Evolutionary conservation across 2,113 vertebrate genomes (phyloP), one percentile per base, ranked within the genome.

Genomic region (Scortum barcoo): DNA sequence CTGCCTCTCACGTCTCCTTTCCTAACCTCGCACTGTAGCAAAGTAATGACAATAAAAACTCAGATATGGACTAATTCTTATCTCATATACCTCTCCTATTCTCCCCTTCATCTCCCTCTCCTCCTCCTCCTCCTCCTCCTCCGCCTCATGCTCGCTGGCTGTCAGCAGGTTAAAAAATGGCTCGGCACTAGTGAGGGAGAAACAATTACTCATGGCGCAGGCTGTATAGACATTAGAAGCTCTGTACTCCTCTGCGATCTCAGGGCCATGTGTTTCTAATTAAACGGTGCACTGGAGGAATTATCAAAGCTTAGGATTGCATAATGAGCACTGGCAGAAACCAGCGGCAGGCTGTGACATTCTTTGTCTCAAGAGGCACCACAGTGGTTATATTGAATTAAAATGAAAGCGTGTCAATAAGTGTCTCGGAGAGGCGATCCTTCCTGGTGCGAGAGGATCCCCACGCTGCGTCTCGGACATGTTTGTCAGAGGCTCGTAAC

Each of bases 131-230:
- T 57, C 74, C 30, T 42, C 84, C 54, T 69, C n/a, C 33, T 84
- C 63, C 56, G 80, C 78, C 82, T 90, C 48, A 83, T 81, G 80
- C 83, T 88, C 38, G 65, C 88, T 44, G 86, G 78, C 89, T 93
- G 92, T 90, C 92, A 84, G 88, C 88, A 91, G 87, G 92, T 93
- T 93, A 93, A 92, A 92, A 89, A 93, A 93, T 93, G 88, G 88
- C 90, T 88, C 68, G 53, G 83, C 83, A 82, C 81, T 67, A 86
- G 83, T 68, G 77, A 86, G 73, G 85, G 88, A 93, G 89, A 93
- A 91, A 92, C 93, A 92, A 93, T 94, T 92, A 92, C 89, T 93
- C 90, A 91, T 86, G 85, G 80, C 70, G 62, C 91, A 79, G 89
- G 86, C 90, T 89, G 91, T 85, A 72, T 86, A 69, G 89, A 91